phyloP scores from a whole-genome alignment of 2,113 vertebrate genomes.

The Taxidea taxus region DNA sequence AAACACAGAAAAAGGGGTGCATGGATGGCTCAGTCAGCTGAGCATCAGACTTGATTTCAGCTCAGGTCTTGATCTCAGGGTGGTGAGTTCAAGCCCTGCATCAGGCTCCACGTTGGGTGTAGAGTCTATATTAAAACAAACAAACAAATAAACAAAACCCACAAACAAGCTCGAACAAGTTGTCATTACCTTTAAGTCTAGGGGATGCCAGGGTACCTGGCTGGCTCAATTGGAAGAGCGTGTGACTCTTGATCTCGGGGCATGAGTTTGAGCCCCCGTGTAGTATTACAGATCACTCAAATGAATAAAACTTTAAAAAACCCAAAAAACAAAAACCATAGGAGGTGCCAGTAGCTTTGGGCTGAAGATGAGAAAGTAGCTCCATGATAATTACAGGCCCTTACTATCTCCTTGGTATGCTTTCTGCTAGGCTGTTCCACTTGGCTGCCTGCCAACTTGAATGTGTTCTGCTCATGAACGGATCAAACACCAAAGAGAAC shows the following conservation, averaged over 20 bases:
- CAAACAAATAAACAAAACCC: neutral
- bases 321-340: neutral
- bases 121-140: neutral
- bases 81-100: neutral
- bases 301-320: neutral
- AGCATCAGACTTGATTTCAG: neutral
- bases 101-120: neutral
- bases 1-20: neutral
- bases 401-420: neutral
- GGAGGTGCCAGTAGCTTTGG: neutral
- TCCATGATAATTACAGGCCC: neutral
- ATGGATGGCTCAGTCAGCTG: neutral
- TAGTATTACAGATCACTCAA: neutral
- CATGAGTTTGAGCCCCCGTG: neutral
- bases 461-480: neutral
- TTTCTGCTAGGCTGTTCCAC: neutral
- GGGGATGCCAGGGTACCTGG: neutral
- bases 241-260: neutral
- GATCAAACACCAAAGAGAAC: neutral
- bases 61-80: neutral
- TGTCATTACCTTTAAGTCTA: neutral
- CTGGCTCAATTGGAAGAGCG: neutral
- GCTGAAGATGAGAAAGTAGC: neutral
- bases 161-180: neutral
- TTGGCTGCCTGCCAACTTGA: neutral